Evolutionary conservation across 2,888 invertebrate genomes (phyloP), one percentile per base, ranked within the genome.

Genomic region (Aspidapion aeneum): DNA sequence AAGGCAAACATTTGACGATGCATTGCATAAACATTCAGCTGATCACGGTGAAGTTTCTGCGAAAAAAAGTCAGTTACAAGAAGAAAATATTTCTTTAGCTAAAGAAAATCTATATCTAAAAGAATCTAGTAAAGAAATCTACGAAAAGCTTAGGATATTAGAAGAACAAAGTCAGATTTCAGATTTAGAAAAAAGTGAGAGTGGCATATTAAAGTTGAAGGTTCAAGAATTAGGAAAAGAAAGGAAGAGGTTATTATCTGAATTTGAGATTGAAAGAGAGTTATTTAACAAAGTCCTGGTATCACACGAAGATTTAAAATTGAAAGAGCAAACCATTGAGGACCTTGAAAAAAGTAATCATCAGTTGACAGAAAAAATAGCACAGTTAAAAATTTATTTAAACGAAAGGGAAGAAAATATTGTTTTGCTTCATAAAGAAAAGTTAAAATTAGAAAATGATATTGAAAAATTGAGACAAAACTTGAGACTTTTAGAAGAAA

Each of bases 221-320:
- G 54, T 71, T 2, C 67, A 70, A 55, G 68, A 67, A 51, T 19
- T 69, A 19, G 70, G 73, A 61, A 60, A 69, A 19, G 68, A 70
- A 60, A 66, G 66, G 17, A 57, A 66, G 18, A 66, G 55, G 20
- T 55, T 70, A 17, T n/a, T 63, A 7, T 52, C 66, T 21, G 63
- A 67, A 48, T 66, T 71, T 52, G 72, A 72, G 60, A 63, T 66
- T 50, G 71, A 72, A 60, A 62, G 69, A 21, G 68, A 69, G 62
- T 63, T 67, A 63, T 70, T 66, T 55, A 69, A 70, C 50, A 63
- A 70, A 18, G 56, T 66, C 35, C 55, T 66, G 20, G 58, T 58
- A 9, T 60, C 61, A 18, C 65, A 65, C 20, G 61, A 63, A 50
- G 66, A 67, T 16, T 62, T 65, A 21, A 61, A 62, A 22, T 21